Evolutionary conservation across 30 jellyfish, hydroid and myxozoan species (phyloP).

Genomic region (Mastigias papua): DNA sequence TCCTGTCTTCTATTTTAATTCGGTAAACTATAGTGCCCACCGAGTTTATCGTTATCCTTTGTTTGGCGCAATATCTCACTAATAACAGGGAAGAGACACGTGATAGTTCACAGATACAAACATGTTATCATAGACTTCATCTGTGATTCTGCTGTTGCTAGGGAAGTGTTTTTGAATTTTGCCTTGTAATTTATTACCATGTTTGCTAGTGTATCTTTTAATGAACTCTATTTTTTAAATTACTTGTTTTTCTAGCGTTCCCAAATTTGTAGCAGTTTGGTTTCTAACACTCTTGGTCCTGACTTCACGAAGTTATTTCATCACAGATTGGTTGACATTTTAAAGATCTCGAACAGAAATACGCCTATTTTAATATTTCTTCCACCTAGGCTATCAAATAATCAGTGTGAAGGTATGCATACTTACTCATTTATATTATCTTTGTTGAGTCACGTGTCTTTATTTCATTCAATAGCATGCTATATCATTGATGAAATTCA

Average conservation of each 20-base stretch:
- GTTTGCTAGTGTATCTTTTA: not conserved
- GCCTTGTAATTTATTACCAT: too few relatives aligned
- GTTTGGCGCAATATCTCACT: too few relatives aligned
- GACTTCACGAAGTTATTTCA: slow-evolving; percentile 25
- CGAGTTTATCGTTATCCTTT: too few relatives aligned
- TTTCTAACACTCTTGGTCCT: slow-evolving; percentile 75
- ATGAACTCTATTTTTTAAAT: not conserved
- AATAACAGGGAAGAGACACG: too few relatives aligned
- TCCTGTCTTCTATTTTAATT: too few relatives aligned
- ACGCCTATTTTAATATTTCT: slow-evolving; percentile 40
- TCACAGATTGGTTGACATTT: slow-evolving; percentile 19
- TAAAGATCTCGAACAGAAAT: not conserved
- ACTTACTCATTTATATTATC: not conserved
- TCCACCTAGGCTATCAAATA: not conserved
- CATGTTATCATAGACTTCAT: too few relatives aligned
- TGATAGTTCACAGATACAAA: too few relatives aligned
- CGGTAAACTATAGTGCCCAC: too few relatives aligned
- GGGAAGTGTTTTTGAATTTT: too few relatives aligned
- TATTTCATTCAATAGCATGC: too few relatives aligned
- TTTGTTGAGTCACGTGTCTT: not conserved
- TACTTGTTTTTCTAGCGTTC: slow-evolving; percentile 15
- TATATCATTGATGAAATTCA: too few relatives aligned
- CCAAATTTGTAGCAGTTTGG: slow-evolving; percentile 27
- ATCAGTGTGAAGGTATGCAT: slow-evolving; percentile 44
- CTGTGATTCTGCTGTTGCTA: too few relatives aligned